Percentiles rank a stretch among this genome's conserved stretches.
Evolutionary conservation across 2,113 vertebrate genomes (phyloP).

Genomic region (Callaeas wilsoni): DNA sequence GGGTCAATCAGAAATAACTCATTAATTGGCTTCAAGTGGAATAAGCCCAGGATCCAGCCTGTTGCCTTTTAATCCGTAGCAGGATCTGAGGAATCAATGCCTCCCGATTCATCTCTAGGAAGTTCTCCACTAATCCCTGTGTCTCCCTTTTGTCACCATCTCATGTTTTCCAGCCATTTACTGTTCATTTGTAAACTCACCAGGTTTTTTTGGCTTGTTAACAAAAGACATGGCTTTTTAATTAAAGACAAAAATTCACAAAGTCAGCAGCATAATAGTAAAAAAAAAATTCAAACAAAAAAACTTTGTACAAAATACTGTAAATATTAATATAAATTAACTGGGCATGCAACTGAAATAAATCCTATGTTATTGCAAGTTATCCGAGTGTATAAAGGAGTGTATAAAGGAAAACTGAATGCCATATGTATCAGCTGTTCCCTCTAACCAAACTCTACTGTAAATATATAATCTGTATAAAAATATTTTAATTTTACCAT

Average conservation of each 20-base stretch:
- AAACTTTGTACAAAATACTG: constrained; percentile 73
- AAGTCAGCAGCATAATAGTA: constrained; percentile 72
- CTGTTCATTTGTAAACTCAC: neutral
- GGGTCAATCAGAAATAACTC: neutral
- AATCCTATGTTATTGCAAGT: constrained; percentile 75
- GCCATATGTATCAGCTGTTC: constrained; percentile 78
- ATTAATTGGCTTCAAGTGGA: neutral
- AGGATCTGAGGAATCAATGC: neutral
- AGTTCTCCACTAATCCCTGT: neutral
- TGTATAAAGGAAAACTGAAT: constrained; percentile 77
- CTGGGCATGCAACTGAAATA: constrained; percentile 82
- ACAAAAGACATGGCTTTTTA: constrained; percentile 1
- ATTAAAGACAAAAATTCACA: neutral
- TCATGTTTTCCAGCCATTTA: neutral
- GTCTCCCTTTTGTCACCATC: neutral
- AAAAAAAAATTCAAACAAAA: neutral
- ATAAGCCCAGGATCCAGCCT: neutral
- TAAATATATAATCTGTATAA: constrained; percentile 95
- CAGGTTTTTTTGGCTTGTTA: neutral
- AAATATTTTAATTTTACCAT: constrained; percentile 83
- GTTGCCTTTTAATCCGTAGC: neutral
- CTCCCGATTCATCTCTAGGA: neutral
- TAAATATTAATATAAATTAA: constrained; percentile 83
- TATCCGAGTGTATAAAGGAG: constrained; percentile 78
- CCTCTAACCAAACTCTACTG: constrained; percentile 81